Evolutionary conservation across 2,888 invertebrate species (phyloP), one percentile per base, ranked within the genome.

Genomic region (Baronia brevicornis): DNA sequence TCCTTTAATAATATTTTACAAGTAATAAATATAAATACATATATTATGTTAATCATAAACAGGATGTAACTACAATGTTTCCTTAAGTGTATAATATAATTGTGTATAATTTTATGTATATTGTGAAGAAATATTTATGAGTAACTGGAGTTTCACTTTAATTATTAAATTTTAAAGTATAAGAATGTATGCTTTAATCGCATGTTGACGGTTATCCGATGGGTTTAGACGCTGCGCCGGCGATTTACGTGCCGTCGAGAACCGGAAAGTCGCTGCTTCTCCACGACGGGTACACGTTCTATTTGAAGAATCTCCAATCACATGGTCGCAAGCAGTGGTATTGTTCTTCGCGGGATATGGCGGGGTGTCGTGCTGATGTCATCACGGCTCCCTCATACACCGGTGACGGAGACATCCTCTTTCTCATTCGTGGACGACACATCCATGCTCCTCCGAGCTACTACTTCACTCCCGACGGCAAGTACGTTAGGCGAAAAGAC

Each of bases 261-360:
- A 78, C 82, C 33, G 84, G 84, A 52, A 82, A 82, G 66, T 75
- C 74, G 38, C 63, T 82, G 46, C 58, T 84, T 44, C 67, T 82
- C 31, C 80, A 80, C 54, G 82, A 78, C 48, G 74, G 72, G 36
- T 84, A 82, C 54, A 82, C 82, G 8, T 84, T 77, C 68, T 82
- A 82, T 56, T 46, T 82, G 70, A 82, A 84, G 72, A 82, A 84
- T 45, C 55, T 74, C 32, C 82, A 82, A 49, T 78, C 82, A 19
- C 78, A 80, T 40, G 82, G 80, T 1, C 60, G 82, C 38, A 80
- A 80, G 64, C 84, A 82, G 61, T 84, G 84, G 84, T 82, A 82
- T 60, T 84, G 84, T 49, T 82, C 82, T 12, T 79, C 82, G 26
- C 54, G 82, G 8, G 82, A 82, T 49, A 84, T 82, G 82, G 80